Percentiles rank a stretch among this genome's conserved stretches.
phyloP scores from a whole-genome alignment of 2,113 vertebrate genomes.

The Bubalus kerabau region DNA sequence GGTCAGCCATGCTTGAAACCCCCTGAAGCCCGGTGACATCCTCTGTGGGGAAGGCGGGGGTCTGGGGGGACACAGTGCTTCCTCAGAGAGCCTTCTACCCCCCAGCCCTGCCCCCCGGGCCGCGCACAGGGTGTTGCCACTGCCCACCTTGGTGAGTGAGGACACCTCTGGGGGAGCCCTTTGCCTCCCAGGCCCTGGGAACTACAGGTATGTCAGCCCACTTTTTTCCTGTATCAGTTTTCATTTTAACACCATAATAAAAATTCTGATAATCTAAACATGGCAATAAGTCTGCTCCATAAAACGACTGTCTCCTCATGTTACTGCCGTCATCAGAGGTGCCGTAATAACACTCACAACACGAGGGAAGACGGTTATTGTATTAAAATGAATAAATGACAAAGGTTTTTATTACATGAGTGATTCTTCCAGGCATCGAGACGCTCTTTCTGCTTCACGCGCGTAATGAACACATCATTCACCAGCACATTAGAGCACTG shows the following conservation, averaged over 20 bases:
- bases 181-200: not conserved
- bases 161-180: rapidly evolving
- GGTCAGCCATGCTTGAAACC: rapidly evolving
- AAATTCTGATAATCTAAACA: constrained; percentile 66
- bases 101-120: not conserved
- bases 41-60: rapidly evolving
- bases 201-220: not conserved
- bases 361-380: constrained; percentile 62
- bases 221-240: not conserved
- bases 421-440: constrained; percentile 63
- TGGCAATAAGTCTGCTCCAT: constrained; percentile 49
- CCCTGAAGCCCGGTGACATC: not conserved
- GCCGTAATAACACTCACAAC: constrained; percentile 30
- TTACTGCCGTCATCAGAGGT: constrained; percentile 38
- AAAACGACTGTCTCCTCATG: constrained; percentile 46
- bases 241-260: constrained; percentile 54
- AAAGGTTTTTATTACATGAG: constrained; percentile 63
- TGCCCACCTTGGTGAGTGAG: rapidly evolving
- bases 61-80: rapidly evolving
- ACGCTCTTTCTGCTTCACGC: constrained; percentile 58
- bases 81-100: not conserved
- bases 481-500: constrained; percentile 54
- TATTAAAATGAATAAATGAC: constrained; percentile 71
- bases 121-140: rapidly evolving
- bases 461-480: constrained; percentile 70